Evolutionary conservation across 92 coral and sea anemone species (phyloP).

Genomic region (Isaurus tuberculatus): DNA sequence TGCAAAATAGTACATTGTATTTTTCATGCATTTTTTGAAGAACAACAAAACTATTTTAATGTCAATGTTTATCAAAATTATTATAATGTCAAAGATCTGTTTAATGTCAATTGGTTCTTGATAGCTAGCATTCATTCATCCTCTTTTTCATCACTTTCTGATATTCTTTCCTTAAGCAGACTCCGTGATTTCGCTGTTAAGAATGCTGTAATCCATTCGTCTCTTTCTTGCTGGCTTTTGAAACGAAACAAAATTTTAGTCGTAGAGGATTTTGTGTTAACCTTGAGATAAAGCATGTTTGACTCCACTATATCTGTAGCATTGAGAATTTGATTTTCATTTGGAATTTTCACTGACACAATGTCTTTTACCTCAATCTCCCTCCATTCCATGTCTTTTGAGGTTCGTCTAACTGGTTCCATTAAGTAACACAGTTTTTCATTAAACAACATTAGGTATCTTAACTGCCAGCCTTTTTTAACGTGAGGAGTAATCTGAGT

Average conservation of each 20-base stretch:
- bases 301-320: constrained; percentile 11
- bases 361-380: constrained; percentile 21
- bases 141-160: neutral
- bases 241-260: constrained; percentile 41
- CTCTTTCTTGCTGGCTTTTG: constrained; percentile 34
- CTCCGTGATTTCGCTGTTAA: constrained; percentile 48
- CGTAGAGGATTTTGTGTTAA: constrained; percentile 28
- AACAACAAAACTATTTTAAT: no score
- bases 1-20: no score
- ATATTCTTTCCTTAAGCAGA: constrained; percentile 31
- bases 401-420: constrained; percentile 32
- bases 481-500: constrained; percentile 36
- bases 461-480: constrained; percentile 39
- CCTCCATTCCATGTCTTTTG: constrained; percentile 41
- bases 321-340: constrained; percentile 7
- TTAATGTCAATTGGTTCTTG: no score
- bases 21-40: no score
- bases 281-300: constrained; percentile 31
- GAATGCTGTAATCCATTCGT: constrained; percentile 45
- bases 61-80: no score
- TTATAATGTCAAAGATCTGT: no score
- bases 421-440: constrained; percentile 42
- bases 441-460: constrained; percentile 26
- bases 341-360: constrained; percentile 43
- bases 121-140: neutral